Base-by-base conservation (phyloP, 2,113 vertebrate species). In the Eidolon helvum region DNA sequence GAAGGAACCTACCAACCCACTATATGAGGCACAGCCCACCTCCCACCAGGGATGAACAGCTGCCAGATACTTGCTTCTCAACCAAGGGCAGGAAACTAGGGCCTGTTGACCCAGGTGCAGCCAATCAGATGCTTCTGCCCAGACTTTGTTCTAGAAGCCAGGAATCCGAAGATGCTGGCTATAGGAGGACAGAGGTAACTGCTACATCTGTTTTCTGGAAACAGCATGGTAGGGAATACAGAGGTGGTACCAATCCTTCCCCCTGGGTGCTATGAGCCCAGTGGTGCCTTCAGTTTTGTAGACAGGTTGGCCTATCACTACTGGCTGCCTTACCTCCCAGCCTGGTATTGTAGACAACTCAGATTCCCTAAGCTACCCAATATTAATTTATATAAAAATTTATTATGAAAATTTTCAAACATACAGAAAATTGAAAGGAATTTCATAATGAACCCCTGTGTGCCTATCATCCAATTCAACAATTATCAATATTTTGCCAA, bases 161-260 rank as follows among this genome's bases (percentile, higher is more conserved):
- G 33, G 45, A 4, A 33, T 35, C 43, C 26, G 68, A 63, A 90
- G n/a, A 82, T 30, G 33, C 5, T 63, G 33, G 1, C 16, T 55
- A 15, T 21, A 48, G 38, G 33, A 69, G 19, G 33, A 12, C 4
- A 7, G 33, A 69, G 11, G 19, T 66, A n/a, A 43, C 14, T 0
- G 0, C 35, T 33, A 2, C 0, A 14, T 8, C 53, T 93, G 57
- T 26, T 63, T 28, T 87, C 66, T 74, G 33, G n/a, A 72, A 11
- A 18, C 1, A 1, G 26, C 26, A 33, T n/a, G 55, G 6, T 12
- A 38, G 33, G 45, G 43, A 48, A 55, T 15, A 16, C 38, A 5
- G 21, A 65, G 43, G 18, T 30, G 38, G 15, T 0, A 35, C 15
- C 21, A 43, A 12, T 19, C 1, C 0, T 16, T 83, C 22, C 0